Conservation (phyloP, 2,113 vertebrate species). For the Mesocricetus auratus region DNA sequence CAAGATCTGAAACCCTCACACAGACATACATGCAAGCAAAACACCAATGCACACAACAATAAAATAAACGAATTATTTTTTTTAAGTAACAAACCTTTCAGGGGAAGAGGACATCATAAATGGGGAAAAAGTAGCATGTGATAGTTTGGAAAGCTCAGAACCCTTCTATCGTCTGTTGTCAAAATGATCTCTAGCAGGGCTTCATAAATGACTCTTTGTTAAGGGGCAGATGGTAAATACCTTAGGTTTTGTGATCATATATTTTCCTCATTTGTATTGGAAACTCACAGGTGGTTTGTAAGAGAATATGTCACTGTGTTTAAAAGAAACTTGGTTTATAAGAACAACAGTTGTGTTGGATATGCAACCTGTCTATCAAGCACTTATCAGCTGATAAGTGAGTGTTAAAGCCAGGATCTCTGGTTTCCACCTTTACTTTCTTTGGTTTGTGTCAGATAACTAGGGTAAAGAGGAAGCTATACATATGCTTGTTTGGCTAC, state of each 20-base stretch:
- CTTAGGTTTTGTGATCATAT: background rate
- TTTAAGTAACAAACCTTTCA: background rate
- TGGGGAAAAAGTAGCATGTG: background rate
- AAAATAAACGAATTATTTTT: background rate
- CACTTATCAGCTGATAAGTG: slow-evolving; percentile 24
- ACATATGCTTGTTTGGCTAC: background rate
- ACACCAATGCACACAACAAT: background rate
- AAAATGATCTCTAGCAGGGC: background rate
- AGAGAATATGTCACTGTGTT: background rate
- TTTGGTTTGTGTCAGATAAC: background rate
- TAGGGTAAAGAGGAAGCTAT: background rate
- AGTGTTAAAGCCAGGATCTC: background rate
- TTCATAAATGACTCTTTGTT: background rate
- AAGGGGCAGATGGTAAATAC: background rate
- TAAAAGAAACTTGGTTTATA: slow-evolving; percentile 64
- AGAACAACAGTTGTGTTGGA: background rate
- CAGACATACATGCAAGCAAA: background rate
- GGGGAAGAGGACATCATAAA: slow-evolving; percentile 1
- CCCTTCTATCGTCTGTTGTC: background rate
- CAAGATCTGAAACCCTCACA: background rate
- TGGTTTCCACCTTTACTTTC: slow-evolving; percentile 19
- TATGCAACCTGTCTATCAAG: slow-evolving; percentile 2
- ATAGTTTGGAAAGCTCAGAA: background rate
- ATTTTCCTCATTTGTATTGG: background rate
- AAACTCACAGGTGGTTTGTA: background rate